These are phyloP conservation scores for Myotis myotis DNA, from an alignment of 2,797 vertebrate species.

Conservation along the genomic window DNA sequence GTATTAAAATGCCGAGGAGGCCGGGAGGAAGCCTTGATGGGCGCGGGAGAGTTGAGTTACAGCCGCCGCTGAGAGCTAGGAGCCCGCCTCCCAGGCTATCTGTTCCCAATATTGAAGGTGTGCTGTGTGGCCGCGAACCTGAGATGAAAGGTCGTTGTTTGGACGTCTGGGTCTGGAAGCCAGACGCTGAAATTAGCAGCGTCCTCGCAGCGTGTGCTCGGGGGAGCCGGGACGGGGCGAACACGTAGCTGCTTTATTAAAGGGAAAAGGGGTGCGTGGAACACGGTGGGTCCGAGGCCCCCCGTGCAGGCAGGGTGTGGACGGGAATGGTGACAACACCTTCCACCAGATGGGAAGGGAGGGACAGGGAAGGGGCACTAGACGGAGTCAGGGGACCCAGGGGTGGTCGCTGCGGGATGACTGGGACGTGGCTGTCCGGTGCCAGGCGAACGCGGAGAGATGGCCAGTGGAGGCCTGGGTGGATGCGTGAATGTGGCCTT, in stretches of 20 bases:
- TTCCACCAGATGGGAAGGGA: not conserved
- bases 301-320: not conserved
- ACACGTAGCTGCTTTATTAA: slow-evolving; percentile 4
- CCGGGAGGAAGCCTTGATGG: slow-evolving; percentile 86
- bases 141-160: slow-evolving; percentile 83
- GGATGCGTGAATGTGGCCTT: not conserved
- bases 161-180: slow-evolving; percentile 79
- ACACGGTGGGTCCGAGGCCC: not conserved
- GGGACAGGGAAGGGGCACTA: not conserved
- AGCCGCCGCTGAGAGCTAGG: slow-evolving; percentile 86
- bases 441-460: not conserved
- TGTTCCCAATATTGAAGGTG: slow-evolving; percentile 86
- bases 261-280: not conserved
- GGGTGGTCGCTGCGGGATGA: not conserved
- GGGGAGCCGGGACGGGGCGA: not conserved
- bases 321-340: not conserved
- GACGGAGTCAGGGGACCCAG: not conserved
- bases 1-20: slow-evolving; percentile 89
- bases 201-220: slow-evolving; percentile 38
- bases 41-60: slow-evolving; percentile 85
- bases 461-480: not conserved
- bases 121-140: slow-evolving; percentile 78
- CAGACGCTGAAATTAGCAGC: slow-evolving; percentile 77
- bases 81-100: slow-evolving; percentile 84
- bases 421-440: not conserved